A percentile compares a stretch with the other conserved stretches of the same genome.
Evolutionary conservation across 2,797 vertebrate genomes (phyloP).

Genomic region (Cryptoprocta ferox): DNA sequence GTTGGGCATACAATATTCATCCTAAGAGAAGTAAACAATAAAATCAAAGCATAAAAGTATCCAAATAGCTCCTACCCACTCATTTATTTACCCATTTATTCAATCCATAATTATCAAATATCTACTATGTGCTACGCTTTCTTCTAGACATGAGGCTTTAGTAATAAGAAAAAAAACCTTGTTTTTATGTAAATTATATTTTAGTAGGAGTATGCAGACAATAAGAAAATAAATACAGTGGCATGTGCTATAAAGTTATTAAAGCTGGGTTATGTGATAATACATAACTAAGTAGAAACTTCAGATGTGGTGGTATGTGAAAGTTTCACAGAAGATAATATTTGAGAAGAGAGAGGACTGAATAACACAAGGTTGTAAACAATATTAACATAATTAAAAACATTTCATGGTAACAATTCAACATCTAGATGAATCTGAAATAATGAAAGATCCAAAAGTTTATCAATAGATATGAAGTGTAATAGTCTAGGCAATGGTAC

Average conservation of each 20-base stretch:
- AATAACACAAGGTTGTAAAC: neutral
- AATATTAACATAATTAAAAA: neutral
- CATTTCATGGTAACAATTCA: neutral
- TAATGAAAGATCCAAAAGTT: neutral
- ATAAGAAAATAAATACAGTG: neutral
- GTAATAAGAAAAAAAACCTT: neutral
- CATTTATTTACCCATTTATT: neutral
- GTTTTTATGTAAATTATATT: neutral
- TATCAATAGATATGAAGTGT: neutral
- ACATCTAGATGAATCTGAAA: neutral
- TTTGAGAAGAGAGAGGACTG: neutral
- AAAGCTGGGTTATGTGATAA: neutral
- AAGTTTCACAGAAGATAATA: neutral
- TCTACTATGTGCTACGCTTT: neutral
- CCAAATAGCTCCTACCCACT: neutral
- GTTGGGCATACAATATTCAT: neutral
- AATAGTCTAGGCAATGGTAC: neutral
- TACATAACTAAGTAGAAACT: neutral
- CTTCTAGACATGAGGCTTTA: neutral
- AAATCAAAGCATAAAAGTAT: neutral
- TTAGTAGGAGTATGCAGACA: neutral
- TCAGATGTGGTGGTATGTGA: neutral
- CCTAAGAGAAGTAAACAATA: neutral
- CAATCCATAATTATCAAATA: neutral
- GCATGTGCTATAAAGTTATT: neutral